Base-by-base conservation (phyloP, 2,113 vertebrate genomes). In the Vicugna pacos region DNA sequence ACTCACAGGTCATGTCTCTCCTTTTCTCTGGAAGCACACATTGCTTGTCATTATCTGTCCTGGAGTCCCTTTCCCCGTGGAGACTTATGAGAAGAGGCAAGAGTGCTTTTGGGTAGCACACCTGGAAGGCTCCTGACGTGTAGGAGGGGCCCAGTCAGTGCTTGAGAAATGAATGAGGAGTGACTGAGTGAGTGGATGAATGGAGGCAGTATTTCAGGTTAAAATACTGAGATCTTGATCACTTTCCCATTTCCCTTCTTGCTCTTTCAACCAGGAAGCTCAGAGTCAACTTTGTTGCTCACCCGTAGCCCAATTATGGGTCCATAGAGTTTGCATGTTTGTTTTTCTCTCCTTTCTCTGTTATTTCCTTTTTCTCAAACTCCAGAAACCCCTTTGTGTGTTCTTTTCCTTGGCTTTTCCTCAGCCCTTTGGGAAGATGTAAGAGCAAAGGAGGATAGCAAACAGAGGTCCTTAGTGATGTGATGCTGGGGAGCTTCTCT, bases 321-420 rank as follows among this genome's bases (percentile, higher is more conserved):
- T 65, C 35, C 46, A 52, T 16, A n/a, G 20, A 80, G n/a, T 48
- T 42, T 64, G 46, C 24, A 15, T 28, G 48, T 81, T 81, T 75
- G 12, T 91, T 84, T 80, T 26, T 28, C 4, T 14, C 11, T 87
- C 30, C 17, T 85, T 50, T 70, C 35, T 93, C 60, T 91, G 48
- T 52, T 75, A 20, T 60, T 95, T 50, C 4, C 42, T 79, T 56
- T 76, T 56, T 32, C 26, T 90, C 46, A 73, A 93, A 80, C 89
- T 46, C 15, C 13, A 0, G 79, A 54, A 52, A 46, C 60, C 32
- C 54, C 64, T 28, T 26, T 65, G 4, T 54, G 62, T 82, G 83
- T 91, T 94, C 50, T 58, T 96, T 88, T 73, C 54, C 24, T 89
- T 93, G 52, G 50, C 48, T 77, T 89, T 93, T 82, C 48, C n/a